Evolutionary conservation across 2,888 invertebrate genomes (phyloP).

Genomic region (Cantharis lateralis): DNA sequence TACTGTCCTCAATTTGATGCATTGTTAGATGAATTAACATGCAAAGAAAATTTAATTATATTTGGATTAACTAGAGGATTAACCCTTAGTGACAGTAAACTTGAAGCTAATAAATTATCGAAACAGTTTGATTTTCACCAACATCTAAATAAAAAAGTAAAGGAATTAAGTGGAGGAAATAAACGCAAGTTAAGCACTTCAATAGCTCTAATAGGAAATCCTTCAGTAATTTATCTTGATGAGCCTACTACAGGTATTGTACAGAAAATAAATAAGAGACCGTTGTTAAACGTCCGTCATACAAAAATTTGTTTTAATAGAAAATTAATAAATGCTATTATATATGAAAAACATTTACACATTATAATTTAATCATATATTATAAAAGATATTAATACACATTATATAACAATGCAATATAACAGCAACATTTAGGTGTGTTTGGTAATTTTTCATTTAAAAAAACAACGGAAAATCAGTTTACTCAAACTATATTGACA

Average conservation of each 20-base stretch:
- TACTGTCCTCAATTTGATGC: slow-evolving; percentile 66
- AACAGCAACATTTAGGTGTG: no score
- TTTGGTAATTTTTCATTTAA: no score
- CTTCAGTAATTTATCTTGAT: slow-evolving; percentile 59
- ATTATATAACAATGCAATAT: no score
- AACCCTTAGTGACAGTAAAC: slow-evolving; percentile 42
- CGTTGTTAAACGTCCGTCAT: no score
- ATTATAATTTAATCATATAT: no score
- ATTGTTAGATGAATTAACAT: slow-evolving; percentile 60
- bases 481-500: no score
- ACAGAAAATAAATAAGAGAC: not conserved
- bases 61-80: slow-evolving; percentile 59
- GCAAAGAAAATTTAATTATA: slow-evolving; percentile 59
- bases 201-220: slow-evolving; percentile 61
- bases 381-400: no score
- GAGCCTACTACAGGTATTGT: slow-evolving; percentile 61
- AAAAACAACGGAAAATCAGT: no score
- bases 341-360: no score
- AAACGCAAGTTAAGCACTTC: slow-evolving; percentile 63
- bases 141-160: slow-evolving; percentile 57
- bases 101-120: slow-evolving; percentile 50
- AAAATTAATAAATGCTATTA: no score
- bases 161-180: slow-evolving; percentile 60
- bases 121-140: slow-evolving; percentile 54
- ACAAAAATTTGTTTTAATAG: no score